Evolutionary conservation across 2,888 invertebrate species (phyloP).

Genomic region (Anthophora plumipes): DNA sequence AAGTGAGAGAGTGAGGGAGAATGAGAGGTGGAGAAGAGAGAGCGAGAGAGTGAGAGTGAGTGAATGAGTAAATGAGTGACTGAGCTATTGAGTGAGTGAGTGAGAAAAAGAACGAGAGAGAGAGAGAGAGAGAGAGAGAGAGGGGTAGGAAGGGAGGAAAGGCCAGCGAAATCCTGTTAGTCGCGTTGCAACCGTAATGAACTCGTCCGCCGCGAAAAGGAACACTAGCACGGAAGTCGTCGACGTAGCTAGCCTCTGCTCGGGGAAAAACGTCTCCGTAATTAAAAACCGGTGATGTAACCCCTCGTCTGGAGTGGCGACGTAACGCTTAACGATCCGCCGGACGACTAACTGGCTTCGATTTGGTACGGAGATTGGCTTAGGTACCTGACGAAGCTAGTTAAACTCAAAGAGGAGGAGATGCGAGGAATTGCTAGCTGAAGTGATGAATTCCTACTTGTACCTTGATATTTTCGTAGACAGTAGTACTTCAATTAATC

Average conservation of each 20-base stretch:
- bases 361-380: no score
- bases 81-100: no score
- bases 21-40: no score
- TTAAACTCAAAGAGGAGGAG: no score
- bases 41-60: no score
- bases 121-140: slow-evolving; percentile 62
- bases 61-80: no score
- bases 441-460: no score
- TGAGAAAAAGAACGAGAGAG: no score
- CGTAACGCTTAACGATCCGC: background rate
- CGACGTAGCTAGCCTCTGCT: background rate
- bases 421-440: no score
- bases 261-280: background rate
- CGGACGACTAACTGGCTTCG: background rate
- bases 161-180: slow-evolving; percentile 69
- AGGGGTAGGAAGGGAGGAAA: slow-evolving; percentile 56
- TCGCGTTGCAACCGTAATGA: slow-evolving; percentile 68
- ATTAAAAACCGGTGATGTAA: background rate
- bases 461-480: no score
- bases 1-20: slow-evolving; percentile 48
- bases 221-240: slow-evolving; percentile 29
- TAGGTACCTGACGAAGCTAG: no score
- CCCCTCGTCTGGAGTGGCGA: background rate
- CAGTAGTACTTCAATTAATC: no score
- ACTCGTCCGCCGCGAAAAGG: slow-evolving; percentile 63